Evolutionary conservation across 1,140 invertebrate species (phyloP), one percentile per base, ranked within the genome.

Genomic region (Oncopeltus fasciatus): DNA sequence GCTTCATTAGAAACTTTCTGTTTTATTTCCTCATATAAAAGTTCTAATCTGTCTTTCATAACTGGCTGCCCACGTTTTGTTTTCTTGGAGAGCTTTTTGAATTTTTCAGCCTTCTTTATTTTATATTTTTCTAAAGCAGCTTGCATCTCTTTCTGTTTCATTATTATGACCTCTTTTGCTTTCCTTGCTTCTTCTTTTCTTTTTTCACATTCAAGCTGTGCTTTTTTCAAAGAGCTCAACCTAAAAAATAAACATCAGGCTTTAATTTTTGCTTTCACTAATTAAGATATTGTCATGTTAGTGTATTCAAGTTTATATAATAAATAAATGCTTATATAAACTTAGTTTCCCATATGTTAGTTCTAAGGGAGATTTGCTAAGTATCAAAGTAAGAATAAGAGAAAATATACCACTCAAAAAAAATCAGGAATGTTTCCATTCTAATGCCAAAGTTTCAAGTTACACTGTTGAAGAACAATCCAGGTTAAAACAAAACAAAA

Each of bases 61-160:
- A 88, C 74, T 3, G 86, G 86, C 69, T 90, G 87, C 11, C 87
- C 87, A 70, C 80, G 85, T 64, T 78, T 83, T 2, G 81, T 90
- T 70, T 82, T 86, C 68, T 81, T 83, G 28, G 80, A 82, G 24
- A 88, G 71, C 64, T 80, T 82, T 70, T 83, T 86, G 63, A 77
- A 82, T 58, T 78, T 81, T 33, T 81, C 75, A 12, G 78, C 73
- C 69, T 83, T 87, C 44, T 81, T 81, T 66, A 82, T 75, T 65
- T 81, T 83, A 64, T 85, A 86, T 63, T 79, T 77, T 61, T 77
- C 75, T 57, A 84, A 66, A 5, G 86, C 85, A 68, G 81, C 73
- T 53, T 78, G 72, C 67, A 72, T 79, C 70, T 85, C 81, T 43
- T 75, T 70, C 71, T 78, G 79, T 44, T 68, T 71, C 60, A 73